Base-by-base conservation (phyloP, 2,113 vertebrate genomes). In the Hylia prasina region DNA sequence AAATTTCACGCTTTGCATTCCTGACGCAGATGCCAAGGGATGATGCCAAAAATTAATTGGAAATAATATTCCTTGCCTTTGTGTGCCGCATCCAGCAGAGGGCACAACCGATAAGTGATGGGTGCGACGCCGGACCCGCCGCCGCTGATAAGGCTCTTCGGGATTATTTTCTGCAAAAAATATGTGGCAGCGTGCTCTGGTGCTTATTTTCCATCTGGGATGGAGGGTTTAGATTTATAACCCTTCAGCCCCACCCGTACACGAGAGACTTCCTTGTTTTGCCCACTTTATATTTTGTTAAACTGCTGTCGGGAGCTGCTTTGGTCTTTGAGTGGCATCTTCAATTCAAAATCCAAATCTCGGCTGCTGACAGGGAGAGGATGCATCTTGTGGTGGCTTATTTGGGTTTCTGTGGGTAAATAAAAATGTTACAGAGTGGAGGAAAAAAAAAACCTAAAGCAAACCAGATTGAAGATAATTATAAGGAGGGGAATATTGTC, bases 1-100 rank as follows among this genome's bases (percentile, higher is more conserved):
- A 97, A 96, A 98, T 98, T 98, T 98, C 98, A 98, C 95, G 97
- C 98, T 97, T 98, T 76, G 95, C 97, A 97, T 98, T 98, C 97
- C 96, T 93, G 58, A 97, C 96, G 97, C 98, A 93, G 98, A 96
- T 98, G 97, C 95, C 73, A 92, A 70, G 85, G 48, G 95, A 95
- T 66, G 96, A 97, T 98, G 98, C 98, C 98, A 98, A 97, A 97
- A 98, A 97, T 97, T 97, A 98, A 97, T 97, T 91, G 97, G 97
- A 95, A 98, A 94, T 96, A 81, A 94, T 45, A 65, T 35, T 28
- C 71, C 96, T 79, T 97, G 98, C 92, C 82, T 96, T 96, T 97
- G 96, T 95, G 79, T 56, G 76, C 82, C 96, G 56, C 79, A 69
- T 94, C 98, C 98, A 98, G 98, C 97, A 98, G 98, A 98, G 98